Conservation (phyloP, 2,797 vertebrate species). For the Alcedo atthis region DNA sequence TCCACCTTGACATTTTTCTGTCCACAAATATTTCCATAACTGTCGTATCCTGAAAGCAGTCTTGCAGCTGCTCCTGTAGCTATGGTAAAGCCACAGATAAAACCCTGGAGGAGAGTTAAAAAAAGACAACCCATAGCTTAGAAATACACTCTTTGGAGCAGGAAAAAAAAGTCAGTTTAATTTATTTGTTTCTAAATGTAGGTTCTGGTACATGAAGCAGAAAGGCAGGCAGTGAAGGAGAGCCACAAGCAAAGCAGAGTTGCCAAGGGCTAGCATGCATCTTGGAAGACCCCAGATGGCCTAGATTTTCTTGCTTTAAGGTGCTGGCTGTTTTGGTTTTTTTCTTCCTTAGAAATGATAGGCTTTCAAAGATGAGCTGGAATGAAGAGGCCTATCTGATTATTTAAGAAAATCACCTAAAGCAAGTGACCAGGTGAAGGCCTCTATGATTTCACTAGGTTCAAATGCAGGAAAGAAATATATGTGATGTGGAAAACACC, state of each 20-base stretch:
- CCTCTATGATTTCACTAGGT: background rate
- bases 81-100: constrained; percentile 95
- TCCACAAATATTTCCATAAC: constrained; percentile 97
- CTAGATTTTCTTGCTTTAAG: background rate
- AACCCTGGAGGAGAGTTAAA: constrained; percentile 81
- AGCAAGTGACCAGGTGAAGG: background rate
- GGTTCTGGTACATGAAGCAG: background rate
- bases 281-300: background rate
- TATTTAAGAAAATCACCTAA: background rate
- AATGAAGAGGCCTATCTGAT: background rate
- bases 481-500: background rate
- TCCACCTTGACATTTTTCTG: constrained; percentile 90
- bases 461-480: background rate
- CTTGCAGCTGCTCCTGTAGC: constrained; percentile 93
- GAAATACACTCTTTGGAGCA: constrained; percentile 26
- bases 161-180: constrained; percentile 38
- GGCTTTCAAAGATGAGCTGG: background rate
- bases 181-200: background rate
- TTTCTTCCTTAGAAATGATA: background rate
- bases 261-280: background rate
- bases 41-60: constrained; percentile 94
- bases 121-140: constrained; percentile 13
- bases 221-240: background rate
- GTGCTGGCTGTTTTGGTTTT: background rate
- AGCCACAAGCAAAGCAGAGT: background rate